A percentile compares a stretch with the other conserved stretches of the same genome.
These are phyloP conservation scores for Nomada ferruginata DNA, from an alignment of 2,888 invertebrate species.

Conservation along the genomic window DNA sequence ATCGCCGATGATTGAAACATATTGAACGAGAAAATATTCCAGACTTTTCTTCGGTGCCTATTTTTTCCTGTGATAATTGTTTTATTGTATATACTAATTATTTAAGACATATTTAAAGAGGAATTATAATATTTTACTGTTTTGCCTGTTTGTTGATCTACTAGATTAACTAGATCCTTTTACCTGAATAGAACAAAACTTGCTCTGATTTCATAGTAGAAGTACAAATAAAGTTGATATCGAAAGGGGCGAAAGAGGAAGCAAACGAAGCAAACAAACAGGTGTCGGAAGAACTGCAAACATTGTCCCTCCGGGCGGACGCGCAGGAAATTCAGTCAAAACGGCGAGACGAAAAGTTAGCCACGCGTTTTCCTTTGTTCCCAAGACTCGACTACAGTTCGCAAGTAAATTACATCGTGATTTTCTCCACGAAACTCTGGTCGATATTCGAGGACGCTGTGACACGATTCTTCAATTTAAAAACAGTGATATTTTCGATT, in stretches of 20 bases:
- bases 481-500: constrained; percentile 23
- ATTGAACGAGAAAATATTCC: too few species aligned
- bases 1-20: background rate
- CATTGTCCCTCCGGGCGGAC: background rate
- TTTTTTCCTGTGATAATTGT: constrained; percentile 1
- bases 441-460: background rate
- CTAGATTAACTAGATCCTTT: background rate
- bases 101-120: too few species aligned
- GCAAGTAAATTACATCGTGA: constrained; percentile 8
- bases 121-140: background rate
- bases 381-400: constrained; percentile 16
- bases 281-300: constrained; percentile 13
- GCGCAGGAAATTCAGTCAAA: constrained; percentile 24
- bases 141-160: background rate
- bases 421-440: background rate
- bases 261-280: constrained; percentile 13
- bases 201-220: background rate
- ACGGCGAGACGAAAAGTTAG: constrained; percentile 14
- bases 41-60: too few species aligned
- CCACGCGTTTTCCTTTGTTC: constrained; percentile 20
- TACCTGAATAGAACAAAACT: background rate
- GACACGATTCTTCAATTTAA: constrained; percentile 35
- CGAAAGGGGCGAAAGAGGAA: background rate
- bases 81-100: too few species aligned
- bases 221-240: background rate